These are phyloP conservation scores for Tanaodytes sp. DNA, from an alignment of 2,888 invertebrate species.

Conservation along the genomic window DNA sequence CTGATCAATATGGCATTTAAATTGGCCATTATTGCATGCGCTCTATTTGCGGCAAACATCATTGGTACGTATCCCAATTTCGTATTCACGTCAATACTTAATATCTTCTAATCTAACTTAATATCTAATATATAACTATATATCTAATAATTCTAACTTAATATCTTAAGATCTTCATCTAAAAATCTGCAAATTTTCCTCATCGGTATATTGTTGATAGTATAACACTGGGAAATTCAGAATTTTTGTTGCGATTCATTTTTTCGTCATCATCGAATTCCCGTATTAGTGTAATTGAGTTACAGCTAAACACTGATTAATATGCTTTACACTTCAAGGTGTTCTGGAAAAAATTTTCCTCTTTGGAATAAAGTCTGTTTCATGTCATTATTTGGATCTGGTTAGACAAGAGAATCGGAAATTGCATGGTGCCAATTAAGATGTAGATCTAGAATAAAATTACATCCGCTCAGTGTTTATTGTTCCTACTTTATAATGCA, in stretches of 20 bases:
- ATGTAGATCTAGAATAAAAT: too few relatives aligned
- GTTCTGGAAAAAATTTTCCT: constrained; percentile 5
- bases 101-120: too few relatives aligned
- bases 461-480: too few relatives aligned
- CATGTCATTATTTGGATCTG: too few relatives aligned
- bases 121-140: too few relatives aligned
- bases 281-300: constrained; percentile 18
- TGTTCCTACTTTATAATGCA: too few relatives aligned
- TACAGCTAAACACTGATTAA: constrained; percentile 24
- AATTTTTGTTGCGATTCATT: constrained; percentile 11
- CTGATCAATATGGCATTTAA: constrained; percentile 16
- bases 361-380: neutral
- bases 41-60: constrained; percentile 8
- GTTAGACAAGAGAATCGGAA: neutral
- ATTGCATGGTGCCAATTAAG: neutral
- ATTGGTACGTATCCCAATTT: constrained; percentile 17
- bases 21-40: constrained; percentile 6
- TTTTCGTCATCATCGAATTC: constrained; percentile 20
- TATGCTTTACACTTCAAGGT: constrained; percentile 18
- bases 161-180: too few relatives aligned
- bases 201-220: too few relatives aligned
- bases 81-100: too few relatives aligned
- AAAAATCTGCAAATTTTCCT: constrained; percentile 4
- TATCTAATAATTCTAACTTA: too few relatives aligned
- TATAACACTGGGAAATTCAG: too few relatives aligned